Evolutionary conservation across 2,888 invertebrate species (phyloP).

Genomic region (Ganaspis brasiliensis): DNA sequence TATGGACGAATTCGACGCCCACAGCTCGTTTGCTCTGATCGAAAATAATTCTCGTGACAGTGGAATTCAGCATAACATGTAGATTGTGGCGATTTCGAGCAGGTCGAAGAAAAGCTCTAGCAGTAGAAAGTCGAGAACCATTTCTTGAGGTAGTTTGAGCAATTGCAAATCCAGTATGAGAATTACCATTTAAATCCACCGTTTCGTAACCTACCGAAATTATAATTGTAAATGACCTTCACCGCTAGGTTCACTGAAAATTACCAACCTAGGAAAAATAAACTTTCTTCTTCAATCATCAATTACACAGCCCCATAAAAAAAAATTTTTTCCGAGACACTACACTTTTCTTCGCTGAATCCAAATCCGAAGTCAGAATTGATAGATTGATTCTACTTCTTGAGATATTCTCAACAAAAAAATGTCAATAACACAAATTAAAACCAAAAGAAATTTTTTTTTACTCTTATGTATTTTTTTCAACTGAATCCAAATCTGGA

Average conservation of each 20-base stretch:
- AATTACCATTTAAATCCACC: constrained; percentile 91
- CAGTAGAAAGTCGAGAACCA: constrained; percentile 91
- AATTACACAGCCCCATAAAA: too few relatives aligned
- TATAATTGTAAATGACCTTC: constrained; percentile 15
- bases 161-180: constrained; percentile 89
- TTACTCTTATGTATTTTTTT: too few relatives aligned
- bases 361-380: too few relatives aligned
- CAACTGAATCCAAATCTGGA: too few relatives aligned
- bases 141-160: constrained; percentile 94
- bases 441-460: too few relatives aligned
- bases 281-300: too few relatives aligned
- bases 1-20: constrained; percentile 88
- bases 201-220: constrained; percentile 84
- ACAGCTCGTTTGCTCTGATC: constrained; percentile 87
- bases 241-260: not conserved
- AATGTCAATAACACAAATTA: too few relatives aligned
- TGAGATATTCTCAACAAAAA: too few relatives aligned
- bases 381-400: too few relatives aligned
- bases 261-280: too few relatives aligned
- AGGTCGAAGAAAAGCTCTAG: constrained; percentile 91
- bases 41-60: constrained; percentile 89
- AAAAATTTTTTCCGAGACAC: too few relatives aligned
- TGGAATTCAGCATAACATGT: constrained; percentile 91
- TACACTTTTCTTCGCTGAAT: too few relatives aligned
- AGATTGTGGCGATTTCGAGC: constrained; percentile 89